Base-by-base conservation (phyloP, 1,140 invertebrate species). In the Heliconius himera region DNA sequence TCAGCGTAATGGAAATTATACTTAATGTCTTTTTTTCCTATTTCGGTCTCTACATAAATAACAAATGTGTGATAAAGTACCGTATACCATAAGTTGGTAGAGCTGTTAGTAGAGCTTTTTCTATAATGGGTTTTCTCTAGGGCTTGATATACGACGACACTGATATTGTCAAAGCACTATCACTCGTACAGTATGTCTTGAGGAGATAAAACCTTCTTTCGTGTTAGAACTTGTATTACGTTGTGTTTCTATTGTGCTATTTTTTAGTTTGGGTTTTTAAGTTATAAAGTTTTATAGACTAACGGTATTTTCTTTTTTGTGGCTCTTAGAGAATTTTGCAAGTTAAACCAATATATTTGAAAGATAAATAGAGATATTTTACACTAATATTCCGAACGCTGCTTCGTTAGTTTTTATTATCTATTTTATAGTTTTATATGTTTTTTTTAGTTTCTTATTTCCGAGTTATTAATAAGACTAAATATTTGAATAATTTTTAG, bases 31-130 rank as follows among this genome's bases (percentile, higher is more conserved):
- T 22, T 60, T 20, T 66, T 66, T 66, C 60, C 60, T 66, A 66
- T 66, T 66, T 66, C 60, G 26, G 26, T 66, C 8, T 66, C 22
- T 66, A 26, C 22, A 66, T 78, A 78, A 73, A 78, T 78, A 73
- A 73, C 71, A 13, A n/a, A 78, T 49, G 51, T 38, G 54, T 73
- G 77, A 78, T 73, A 78, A 78, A 78, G 38, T 60, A 73, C 51
- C 51, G n/a, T 73, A 73, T 26, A 36, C 33, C 33, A 36, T 36
- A 36, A 36, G 33, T 26, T 26, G 26, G 26, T 26, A 26, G 26
- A 26, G 41, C 54, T 54, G 29, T 73, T 73, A 56, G 36, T 73
- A 73, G 26, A 41, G 49, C 71, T 66, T 66, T 78, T 78, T 60
- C 20, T 73, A 73, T 73, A 78, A 78, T 38, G 33, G 18, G 49